phyloP scores from a whole-genome alignment of 2,113 vertebrate genomes.

The Ciconia stormi region DNA sequence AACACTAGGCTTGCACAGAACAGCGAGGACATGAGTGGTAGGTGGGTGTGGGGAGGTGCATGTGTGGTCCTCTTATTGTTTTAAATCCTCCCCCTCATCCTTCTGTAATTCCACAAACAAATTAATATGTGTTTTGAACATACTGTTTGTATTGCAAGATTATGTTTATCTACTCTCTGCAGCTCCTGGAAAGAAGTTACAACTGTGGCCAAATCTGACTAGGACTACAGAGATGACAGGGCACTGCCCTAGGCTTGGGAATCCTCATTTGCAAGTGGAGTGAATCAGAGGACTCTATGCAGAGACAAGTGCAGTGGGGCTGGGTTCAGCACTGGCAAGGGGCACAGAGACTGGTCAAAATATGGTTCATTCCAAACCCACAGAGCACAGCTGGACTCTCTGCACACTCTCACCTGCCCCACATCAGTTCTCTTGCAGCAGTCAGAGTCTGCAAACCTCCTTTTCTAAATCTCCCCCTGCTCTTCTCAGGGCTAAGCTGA shows the following conservation, averaged over 20 bases:
- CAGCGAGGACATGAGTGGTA: background rate
- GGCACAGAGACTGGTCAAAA: background rate
- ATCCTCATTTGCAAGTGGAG: background rate
- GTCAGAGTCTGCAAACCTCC: background rate
- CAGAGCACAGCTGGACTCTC: background rate
- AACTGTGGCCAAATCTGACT: background rate
- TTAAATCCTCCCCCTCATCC: background rate
- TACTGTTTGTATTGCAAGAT: background rate
- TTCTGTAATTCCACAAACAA: background rate
- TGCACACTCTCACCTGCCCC: background rate
- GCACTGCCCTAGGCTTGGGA: background rate
- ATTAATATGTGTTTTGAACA: background rate
- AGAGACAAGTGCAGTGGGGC: background rate
- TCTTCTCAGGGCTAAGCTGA: background rate
- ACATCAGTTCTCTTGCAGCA: background rate
- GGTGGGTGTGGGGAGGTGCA: rapidly evolving
- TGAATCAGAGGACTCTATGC: background rate
- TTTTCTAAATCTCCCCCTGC: background rate
- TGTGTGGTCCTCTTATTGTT: background rate
- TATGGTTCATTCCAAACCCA: background rate
- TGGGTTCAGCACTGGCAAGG: background rate
- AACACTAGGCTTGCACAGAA: background rate
- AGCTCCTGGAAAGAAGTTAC: background rate
- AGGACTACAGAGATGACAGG: background rate
- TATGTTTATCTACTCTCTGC: background rate